phyloP scores from a whole-genome alignment of 2,888 invertebrate species.

The Pycnomerus fuliginosus region DNA sequence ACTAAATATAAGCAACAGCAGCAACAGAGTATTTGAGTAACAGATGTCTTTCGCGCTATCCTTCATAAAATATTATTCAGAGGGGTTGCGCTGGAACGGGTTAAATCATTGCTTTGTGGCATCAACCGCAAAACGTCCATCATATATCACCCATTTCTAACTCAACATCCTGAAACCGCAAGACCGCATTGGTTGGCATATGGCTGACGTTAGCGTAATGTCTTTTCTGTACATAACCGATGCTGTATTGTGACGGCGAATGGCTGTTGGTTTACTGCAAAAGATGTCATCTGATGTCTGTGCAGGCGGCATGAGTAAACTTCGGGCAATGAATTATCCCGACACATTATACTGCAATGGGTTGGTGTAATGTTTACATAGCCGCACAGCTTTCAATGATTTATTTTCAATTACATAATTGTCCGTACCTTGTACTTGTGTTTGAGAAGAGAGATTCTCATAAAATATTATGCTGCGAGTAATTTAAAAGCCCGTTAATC shows the following conservation, averaged over 20 bases:
- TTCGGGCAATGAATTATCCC: slow-evolving; percentile 11
- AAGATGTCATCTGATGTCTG: neutral
- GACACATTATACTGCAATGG: slow-evolving; percentile 1
- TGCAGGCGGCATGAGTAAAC: slow-evolving; percentile 6
- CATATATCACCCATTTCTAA: slow-evolving; percentile 17
- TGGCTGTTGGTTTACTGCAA: neutral
- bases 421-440: no score
- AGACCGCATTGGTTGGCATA: slow-evolving; percentile 19
- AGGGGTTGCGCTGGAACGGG: no score
- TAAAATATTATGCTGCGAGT: no score
- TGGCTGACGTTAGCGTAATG: slow-evolving; percentile 18
- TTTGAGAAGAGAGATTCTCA: no score
- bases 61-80: no score
- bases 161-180: slow-evolving; percentile 21
- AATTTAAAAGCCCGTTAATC: no score
- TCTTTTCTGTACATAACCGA: slow-evolving; percentile 11
- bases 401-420: no score
- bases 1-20: no score
- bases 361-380: slow-evolving; percentile 9
- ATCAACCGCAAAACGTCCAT: slow-evolving; percentile 16
- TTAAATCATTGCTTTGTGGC: slow-evolving; percentile 10
- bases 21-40: no score
- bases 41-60: no score
- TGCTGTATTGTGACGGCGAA: slow-evolving; percentile 2
- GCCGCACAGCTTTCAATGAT: slow-evolving; percentile 8